Conservation (phyloP, 2,113 vertebrate species). For the Castor canadensis region DNA sequence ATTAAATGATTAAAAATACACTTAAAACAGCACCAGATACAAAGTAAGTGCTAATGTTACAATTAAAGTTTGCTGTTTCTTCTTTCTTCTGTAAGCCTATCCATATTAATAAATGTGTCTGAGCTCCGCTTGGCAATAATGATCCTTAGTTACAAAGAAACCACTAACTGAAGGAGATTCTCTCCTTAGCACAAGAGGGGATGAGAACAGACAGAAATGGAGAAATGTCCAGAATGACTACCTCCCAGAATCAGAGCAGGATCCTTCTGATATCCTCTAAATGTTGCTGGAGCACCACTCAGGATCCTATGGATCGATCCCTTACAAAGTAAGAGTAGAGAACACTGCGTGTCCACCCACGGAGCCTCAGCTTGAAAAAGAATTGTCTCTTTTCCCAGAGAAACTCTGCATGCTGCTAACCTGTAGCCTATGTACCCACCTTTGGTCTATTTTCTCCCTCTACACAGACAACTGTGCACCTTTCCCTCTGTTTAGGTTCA, state of each 20-base stretch:
- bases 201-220: not conserved
- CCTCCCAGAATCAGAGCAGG: not conserved
- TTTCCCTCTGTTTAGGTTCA: not conserved
- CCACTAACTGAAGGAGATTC: not conserved
- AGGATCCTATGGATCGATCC: accelerated
- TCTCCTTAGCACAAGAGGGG: too few relatives aligned
- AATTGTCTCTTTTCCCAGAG: not conserved
- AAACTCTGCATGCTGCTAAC: not conserved
- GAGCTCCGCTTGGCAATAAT: not conserved
- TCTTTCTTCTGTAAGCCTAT: not conserved
- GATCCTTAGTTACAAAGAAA: constrained; percentile 25
- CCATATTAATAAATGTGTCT: not conserved
- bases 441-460: not conserved
- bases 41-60: not conserved
- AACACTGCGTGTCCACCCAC: accelerated
- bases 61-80: not conserved
- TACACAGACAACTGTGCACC: not conserved
- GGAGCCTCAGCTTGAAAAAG: not conserved
- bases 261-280: not conserved
- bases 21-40: not conserved
- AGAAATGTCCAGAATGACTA: not conserved
- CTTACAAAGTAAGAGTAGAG: not conserved
- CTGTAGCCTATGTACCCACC: too few relatives aligned
- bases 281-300: not conserved
- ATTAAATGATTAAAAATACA: not conserved